These are phyloP conservation scores for Latrodectus geometricus DNA, from an alignment of 1,140 invertebrate genomes.

Conservation along the genomic window DNA sequence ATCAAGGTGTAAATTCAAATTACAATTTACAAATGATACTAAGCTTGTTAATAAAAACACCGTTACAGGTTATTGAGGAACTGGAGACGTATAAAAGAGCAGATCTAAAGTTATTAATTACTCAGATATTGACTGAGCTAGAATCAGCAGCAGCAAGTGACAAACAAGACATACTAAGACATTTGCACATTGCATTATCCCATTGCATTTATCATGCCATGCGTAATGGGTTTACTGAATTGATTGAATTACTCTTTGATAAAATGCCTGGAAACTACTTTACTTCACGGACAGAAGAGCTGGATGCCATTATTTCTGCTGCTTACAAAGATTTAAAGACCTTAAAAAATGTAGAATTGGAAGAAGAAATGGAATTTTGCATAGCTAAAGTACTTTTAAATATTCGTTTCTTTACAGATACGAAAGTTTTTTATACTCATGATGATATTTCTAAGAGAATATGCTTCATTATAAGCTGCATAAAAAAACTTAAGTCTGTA, in stretches of 20 bases:
- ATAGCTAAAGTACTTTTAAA: conserved; percentile 18
- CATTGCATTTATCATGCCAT: conserved; percentile 51
- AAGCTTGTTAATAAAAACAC: no score
- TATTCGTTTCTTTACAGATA: conserved; percentile 8
- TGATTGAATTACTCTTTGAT: conserved; percentile 12
- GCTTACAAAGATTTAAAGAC: neutral
- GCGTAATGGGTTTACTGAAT: neutral
- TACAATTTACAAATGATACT: no score
- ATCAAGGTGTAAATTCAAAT: no score
- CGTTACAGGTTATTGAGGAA: no score
- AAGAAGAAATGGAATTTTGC: conserved; percentile 18
- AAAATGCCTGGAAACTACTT: conserved; percentile 10
- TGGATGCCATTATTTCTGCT: conserved; percentile 8
- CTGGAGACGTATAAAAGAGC: no score
- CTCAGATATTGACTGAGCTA: no score
- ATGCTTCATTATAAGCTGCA: neutral
- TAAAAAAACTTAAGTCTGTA: neutral
- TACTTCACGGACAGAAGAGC: neutral
- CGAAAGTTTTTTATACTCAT: neutral
- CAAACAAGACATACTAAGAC: no score
- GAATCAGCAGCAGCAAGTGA: no score
- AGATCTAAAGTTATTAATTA: no score
- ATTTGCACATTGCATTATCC: no score
- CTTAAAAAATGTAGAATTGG: conserved; percentile 31
- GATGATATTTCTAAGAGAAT: neutral